These are phyloP conservation scores for Narcine bancroftii DNA, from an alignment of 2,113 vertebrate species.

Conservation along the genomic window DNA sequence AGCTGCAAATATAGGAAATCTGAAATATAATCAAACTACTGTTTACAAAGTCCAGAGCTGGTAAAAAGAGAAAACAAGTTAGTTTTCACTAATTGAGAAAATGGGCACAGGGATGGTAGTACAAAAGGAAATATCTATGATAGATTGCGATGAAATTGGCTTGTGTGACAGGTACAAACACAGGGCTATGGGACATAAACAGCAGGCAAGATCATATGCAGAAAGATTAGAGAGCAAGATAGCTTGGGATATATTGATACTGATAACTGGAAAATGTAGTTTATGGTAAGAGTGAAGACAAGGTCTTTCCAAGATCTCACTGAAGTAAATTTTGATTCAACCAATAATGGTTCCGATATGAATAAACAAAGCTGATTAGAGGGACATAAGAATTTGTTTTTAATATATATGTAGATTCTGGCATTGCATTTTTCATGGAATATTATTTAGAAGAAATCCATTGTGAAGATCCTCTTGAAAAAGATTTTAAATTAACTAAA, in stretches of 20 bases:
- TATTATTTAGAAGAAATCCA: background rate
- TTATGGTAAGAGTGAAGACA: background rate
- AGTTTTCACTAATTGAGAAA: too few species aligned
- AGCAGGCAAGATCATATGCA: too few species aligned
- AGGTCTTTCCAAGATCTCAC: background rate
- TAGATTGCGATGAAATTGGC: too few species aligned
- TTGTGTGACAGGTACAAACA: too few species aligned
- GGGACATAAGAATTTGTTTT: background rate
- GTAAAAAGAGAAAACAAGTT: too few species aligned
- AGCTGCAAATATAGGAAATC: too few species aligned
- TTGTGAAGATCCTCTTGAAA: background rate
- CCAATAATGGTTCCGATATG: background rate
- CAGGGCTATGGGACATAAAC: too few species aligned
- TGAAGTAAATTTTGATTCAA: background rate
- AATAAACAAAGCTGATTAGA: background rate
- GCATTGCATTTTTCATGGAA: background rate
- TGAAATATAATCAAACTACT: too few species aligned
- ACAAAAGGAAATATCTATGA: too few species aligned
- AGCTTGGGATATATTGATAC: background rate
- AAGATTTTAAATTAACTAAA: background rate
- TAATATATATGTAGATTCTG: background rate
- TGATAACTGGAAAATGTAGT: background rate
- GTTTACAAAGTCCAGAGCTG: too few species aligned
- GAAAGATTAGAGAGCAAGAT: too few species aligned
- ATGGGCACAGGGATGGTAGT: too few species aligned